Evolutionary conservation across 2,113 vertebrate genomes (phyloP).

Genomic region (Neogobius melanostomus): DNA sequence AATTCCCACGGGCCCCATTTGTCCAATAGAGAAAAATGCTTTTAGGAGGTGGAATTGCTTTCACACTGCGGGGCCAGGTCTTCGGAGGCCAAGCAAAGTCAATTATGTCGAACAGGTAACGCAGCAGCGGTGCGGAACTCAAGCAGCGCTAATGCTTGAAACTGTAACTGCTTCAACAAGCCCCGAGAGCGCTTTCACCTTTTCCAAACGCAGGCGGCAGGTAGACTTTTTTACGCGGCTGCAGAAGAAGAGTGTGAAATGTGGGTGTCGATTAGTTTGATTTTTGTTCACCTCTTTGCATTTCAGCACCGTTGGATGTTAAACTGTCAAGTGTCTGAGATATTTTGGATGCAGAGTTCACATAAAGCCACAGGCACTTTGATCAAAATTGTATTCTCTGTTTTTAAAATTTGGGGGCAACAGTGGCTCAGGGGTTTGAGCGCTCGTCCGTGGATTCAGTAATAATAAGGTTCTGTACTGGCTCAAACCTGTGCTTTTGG

Average conservation of each 20-base stretch:
- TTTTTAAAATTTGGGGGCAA: too few relatives aligned
- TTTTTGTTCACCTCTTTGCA: constrained; percentile 19
- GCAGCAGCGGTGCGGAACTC: constrained; percentile 6
- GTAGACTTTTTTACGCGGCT: constrained; percentile 31
- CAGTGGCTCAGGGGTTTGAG: too few relatives aligned
- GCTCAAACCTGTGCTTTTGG: too few relatives aligned
- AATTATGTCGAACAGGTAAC: constrained; percentile 54
- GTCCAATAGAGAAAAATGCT: constrained; percentile 33
- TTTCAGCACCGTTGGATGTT: constrained; percentile 14
- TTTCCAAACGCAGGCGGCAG: constrained; percentile 31
- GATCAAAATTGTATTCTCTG: too few relatives aligned
- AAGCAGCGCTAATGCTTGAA: constrained; percentile 3
- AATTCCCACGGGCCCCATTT: constrained; percentile 50
- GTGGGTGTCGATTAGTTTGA: constrained; percentile 52
- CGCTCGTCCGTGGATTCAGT: too few relatives aligned
- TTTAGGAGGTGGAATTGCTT: constrained; percentile 44
- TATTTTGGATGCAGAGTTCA: constrained; percentile 2
- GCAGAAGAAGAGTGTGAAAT: constrained; percentile 34
- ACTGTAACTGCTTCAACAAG: constrained; percentile 8
- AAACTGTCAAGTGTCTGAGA: constrained; percentile 26
- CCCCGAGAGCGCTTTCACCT: constrained; percentile 43
- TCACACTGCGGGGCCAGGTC: constrained; percentile 18
- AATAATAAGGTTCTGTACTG: too few relatives aligned
- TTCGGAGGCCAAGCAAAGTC: constrained; percentile 49
- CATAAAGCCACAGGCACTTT: neutral